Conservation (phyloP, 64 coral and sea anemone species). For the Montipora foliosa region DNA sequence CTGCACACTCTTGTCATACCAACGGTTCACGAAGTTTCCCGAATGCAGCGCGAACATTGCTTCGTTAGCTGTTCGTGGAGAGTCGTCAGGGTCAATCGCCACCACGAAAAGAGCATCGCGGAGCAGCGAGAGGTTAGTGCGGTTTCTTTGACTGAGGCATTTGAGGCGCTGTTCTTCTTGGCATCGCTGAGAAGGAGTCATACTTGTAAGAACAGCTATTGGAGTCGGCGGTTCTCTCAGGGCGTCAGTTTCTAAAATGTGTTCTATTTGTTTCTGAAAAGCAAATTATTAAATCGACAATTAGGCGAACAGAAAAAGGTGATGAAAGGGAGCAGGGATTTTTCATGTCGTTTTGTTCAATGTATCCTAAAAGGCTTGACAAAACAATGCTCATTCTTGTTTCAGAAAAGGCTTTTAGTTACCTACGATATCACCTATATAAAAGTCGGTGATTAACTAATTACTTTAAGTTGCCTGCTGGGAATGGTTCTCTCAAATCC, state of each 20-base stretch:
- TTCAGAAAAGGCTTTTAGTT: conserved; percentile 1
- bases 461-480: conserved; percentile 75
- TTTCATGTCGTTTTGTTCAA: neutral
- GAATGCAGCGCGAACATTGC: conserved; percentile 78
- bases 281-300: neutral
- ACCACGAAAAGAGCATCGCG: conserved; percentile 81
- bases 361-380: neutral
- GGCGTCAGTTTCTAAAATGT: conserved; percentile 44
- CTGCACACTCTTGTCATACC: conserved; percentile 77
- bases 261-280: conserved; percentile 67
- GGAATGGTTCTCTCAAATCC: conserved; percentile 66
- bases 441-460: neutral
- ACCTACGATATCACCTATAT: neutral
- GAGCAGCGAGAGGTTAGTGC: conserved; percentile 49
- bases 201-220: conserved; percentile 61
- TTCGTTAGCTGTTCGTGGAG: conserved; percentile 72
- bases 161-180: conserved; percentile 65
- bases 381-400: conserved; percentile 7
- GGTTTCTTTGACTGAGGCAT: conserved; percentile 43
- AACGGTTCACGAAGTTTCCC: conserved; percentile 79
- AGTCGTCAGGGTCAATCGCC: conserved; percentile 65
- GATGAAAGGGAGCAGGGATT: neutral
- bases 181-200: conserved; percentile 47
- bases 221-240: neutral
- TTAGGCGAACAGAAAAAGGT: neutral